These are phyloP conservation scores for Yponomeuta plumbellus DNA, from an alignment of 2,888 invertebrate genomes.

Conservation along the genomic window DNA sequence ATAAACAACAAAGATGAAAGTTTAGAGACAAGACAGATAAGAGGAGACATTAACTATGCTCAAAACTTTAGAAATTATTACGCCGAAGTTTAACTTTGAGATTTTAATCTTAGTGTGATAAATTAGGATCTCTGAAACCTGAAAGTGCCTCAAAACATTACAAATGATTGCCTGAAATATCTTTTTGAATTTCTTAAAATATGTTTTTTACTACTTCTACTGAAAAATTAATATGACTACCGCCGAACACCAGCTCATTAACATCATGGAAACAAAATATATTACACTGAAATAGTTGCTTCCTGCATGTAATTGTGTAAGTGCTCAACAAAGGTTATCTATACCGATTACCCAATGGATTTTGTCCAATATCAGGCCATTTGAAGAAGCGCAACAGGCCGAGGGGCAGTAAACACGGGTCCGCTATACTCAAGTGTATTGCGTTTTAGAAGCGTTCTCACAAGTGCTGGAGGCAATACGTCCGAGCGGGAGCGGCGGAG, in stretches of 20 bases:
- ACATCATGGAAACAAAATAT: no score
- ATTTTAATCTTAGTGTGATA: background rate
- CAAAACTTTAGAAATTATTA: background rate
- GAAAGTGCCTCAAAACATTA: no score
- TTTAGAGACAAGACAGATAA: background rate
- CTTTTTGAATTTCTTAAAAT: no score
- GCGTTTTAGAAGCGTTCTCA: background rate
- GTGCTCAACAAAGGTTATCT: no score
- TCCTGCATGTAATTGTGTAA: no score
- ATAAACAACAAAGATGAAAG: background rate
- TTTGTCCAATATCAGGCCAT: background rate
- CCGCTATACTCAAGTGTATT: background rate
- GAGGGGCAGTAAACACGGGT: background rate
- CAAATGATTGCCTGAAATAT: no score
- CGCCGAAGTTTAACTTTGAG: background rate
- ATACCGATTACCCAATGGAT: no score
- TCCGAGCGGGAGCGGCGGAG: background rate
- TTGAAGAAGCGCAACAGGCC: background rate
- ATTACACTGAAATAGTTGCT: no score
- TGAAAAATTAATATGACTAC: no score
- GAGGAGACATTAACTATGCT: background rate
- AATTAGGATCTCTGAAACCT: no score
- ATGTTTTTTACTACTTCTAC: no score
- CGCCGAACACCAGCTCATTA: no score
- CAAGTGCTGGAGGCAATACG: background rate